Conservation (phyloP, 1,140 invertebrate genomes). For the Manduca sexta region DNA sequence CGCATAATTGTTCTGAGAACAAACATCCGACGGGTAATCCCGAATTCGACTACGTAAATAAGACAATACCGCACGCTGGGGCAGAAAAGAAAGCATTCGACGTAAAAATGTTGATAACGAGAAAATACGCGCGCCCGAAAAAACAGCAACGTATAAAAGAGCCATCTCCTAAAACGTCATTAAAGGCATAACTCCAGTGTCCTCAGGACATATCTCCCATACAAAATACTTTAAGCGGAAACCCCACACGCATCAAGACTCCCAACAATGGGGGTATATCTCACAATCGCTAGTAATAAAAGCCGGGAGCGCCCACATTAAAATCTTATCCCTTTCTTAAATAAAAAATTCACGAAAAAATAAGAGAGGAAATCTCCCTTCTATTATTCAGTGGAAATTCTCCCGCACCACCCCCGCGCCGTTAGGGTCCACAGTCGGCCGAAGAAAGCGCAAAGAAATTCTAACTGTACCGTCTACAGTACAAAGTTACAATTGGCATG, state of each 20-base stretch:
- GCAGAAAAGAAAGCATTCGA: background rate
- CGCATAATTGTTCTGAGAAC: too few relatives aligned
- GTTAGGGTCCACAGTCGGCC: conserved; percentile 24
- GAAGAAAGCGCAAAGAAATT: conserved; percentile 55
- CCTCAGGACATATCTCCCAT: conserved; percentile 40
- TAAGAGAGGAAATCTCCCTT: conserved; percentile 67
- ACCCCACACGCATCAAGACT: conserved; percentile 65
- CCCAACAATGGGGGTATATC: conserved; percentile 61
- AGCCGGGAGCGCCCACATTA: conserved; percentile 64
- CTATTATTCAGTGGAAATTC: conserved; percentile 58
- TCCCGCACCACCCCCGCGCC: conserved; percentile 26
- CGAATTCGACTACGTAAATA: too few relatives aligned
- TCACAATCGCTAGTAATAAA: conserved; percentile 67
- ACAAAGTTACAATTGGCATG: conserved; percentile 55
- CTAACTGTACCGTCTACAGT: conserved; percentile 49
- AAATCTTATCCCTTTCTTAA: conserved; percentile 74
- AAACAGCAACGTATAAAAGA: conserved; percentile 40
- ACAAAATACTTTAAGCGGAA: conserved; percentile 70
- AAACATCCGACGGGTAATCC: too few relatives aligned
- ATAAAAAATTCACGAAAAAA: conserved; percentile 74
- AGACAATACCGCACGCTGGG: too few relatives aligned
- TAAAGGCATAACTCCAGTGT: conserved; percentile 41
- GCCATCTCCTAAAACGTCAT: conserved; percentile 49
- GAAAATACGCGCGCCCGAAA: conserved; percentile 5
- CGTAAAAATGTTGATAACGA: conserved; percentile 1